phyloP scores from a whole-genome alignment of 2,797 vertebrate genomes.

The Discoglossus pictus region DNA sequence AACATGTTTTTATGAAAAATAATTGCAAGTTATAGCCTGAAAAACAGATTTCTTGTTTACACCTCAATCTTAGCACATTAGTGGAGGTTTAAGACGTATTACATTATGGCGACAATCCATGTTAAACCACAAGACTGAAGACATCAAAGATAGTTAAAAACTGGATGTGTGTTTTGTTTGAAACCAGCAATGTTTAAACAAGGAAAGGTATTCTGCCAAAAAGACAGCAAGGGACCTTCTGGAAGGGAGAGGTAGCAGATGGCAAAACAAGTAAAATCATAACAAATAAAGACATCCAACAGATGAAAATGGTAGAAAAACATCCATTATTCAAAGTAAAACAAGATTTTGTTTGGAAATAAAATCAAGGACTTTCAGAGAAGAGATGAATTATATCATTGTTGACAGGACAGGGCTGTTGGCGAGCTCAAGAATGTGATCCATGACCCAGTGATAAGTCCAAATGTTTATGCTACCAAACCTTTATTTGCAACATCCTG shows the following conservation, averaged over 20 bases:
- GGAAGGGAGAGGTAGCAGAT: conserved; percentile 34
- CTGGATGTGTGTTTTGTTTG: conserved; percentile 31
- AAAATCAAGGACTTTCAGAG: conserved; percentile 3
- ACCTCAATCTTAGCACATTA: background rate
- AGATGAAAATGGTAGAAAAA: conserved; percentile 37
- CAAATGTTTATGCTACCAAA: background rate
- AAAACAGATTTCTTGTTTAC: conserved; percentile 1
- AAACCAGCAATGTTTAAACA: conserved; percentile 39
- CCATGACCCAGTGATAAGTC: background rate
- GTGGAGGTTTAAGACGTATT: background rate
- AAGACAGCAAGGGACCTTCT: conserved; percentile 38
- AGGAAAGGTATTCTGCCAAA: conserved; percentile 40
- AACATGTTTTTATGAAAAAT: no score
- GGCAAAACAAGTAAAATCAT: conserved; percentile 44
- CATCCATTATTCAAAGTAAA: conserved; percentile 29
- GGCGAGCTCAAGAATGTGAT: conserved; percentile 8
- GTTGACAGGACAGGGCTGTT: conserved; percentile 7
- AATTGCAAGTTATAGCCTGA: no score
- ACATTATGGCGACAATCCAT: background rate
- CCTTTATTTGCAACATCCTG: background rate
- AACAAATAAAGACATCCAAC: conserved; percentile 46
- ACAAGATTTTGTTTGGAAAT: conserved; percentile 19
- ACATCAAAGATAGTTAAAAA: conserved; percentile 40
- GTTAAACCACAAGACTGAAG: background rate
- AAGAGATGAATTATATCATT: conserved; percentile 5